Evolutionary conservation across 2,113 vertebrate species (phyloP).

Genomic region (Myodes glareolus): DNA sequence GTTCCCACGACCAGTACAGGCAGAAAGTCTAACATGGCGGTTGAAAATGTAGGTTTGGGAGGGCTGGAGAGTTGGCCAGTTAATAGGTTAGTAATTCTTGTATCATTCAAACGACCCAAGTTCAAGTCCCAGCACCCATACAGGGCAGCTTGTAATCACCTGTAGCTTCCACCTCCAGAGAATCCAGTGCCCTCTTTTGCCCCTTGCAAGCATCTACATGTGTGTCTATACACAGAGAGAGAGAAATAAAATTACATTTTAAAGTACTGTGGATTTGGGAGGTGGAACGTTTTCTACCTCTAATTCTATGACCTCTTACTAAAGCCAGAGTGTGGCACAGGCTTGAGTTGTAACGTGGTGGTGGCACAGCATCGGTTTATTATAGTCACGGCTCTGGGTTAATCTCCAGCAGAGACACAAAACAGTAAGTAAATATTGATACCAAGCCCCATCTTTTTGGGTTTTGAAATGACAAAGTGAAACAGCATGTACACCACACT

Average conservation of each 20-base stretch:
- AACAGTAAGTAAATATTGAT: background rate
- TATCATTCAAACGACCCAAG: background rate
- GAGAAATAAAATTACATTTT: background rate
- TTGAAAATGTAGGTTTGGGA: background rate
- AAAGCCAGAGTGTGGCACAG: background rate
- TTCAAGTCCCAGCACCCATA: background rate
- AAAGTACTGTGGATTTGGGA: background rate
- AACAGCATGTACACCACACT: background rate
- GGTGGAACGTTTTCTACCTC: rapidly evolving
- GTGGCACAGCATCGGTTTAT: background rate
- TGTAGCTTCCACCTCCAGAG: background rate
- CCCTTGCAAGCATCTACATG: too few relatives aligned
- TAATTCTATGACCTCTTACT: background rate
- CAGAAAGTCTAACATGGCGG: rapidly evolving
- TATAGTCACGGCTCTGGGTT: background rate
- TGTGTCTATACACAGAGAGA: background rate
- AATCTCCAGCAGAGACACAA: background rate
- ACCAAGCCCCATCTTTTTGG: background rate
- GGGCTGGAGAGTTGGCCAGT: background rate
- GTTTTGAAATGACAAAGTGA: background rate
- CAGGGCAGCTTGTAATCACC: background rate
- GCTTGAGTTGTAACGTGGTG: background rate
- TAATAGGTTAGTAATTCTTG: background rate
- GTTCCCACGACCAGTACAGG: rapidly evolving
- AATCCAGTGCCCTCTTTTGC: background rate